phyloP scores from a whole-genome alignment of 2,113 vertebrate genomes.

The Epinephelus lanceolatus region DNA sequence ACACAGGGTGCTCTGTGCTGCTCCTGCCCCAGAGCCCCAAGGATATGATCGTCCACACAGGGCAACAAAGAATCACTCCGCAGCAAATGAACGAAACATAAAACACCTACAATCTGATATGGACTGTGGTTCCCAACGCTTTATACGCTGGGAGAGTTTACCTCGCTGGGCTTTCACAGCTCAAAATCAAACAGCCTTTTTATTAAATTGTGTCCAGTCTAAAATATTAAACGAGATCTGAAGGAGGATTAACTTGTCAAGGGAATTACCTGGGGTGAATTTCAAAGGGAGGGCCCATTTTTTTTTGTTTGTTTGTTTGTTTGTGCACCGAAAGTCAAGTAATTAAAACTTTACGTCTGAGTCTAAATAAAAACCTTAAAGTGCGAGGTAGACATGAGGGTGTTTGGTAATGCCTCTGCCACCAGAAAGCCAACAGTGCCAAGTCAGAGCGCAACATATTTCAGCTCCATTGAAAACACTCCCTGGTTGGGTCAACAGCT shows the following conservation, averaged over 20 bases:
- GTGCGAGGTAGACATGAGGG: slow-evolving; percentile 52
- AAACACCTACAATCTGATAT: slow-evolving; percentile 80
- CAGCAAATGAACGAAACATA: slow-evolving; percentile 79
- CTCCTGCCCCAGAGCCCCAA: slow-evolving; percentile 75
- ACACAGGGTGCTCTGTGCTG: slow-evolving; percentile 82
- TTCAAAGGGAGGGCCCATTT: slow-evolving; percentile 34
- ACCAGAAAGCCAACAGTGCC: slow-evolving; percentile 69
- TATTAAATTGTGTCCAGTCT: slow-evolving; percentile 45
- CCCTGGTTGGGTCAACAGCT: slow-evolving; percentile 83
- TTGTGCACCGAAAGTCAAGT: slow-evolving; percentile 16
- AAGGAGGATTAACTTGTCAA: slow-evolving; percentile 62
- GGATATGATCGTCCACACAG: slow-evolving; percentile 76
- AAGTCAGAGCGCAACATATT: slow-evolving; percentile 80
- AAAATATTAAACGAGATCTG: slow-evolving; percentile 58
- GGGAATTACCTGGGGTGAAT: slow-evolving; percentile 51
- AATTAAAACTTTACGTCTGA: slow-evolving; percentile 48
- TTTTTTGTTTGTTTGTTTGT: slow-evolving; percentile 11
- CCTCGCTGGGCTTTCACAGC: slow-evolving; percentile 46
- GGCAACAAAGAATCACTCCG: slow-evolving; percentile 79
- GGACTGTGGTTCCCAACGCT: slow-evolving; percentile 63
- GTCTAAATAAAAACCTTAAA: slow-evolving; percentile 49
- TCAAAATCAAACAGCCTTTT: slow-evolving; percentile 51
- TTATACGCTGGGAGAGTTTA: slow-evolving; percentile 59
- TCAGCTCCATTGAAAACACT: slow-evolving; percentile 80
- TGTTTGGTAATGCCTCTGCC: slow-evolving; percentile 53